These are phyloP conservation scores for Biston stratarius DNA, from an alignment of 2,888 invertebrate species.

Conservation along the genomic window DNA sequence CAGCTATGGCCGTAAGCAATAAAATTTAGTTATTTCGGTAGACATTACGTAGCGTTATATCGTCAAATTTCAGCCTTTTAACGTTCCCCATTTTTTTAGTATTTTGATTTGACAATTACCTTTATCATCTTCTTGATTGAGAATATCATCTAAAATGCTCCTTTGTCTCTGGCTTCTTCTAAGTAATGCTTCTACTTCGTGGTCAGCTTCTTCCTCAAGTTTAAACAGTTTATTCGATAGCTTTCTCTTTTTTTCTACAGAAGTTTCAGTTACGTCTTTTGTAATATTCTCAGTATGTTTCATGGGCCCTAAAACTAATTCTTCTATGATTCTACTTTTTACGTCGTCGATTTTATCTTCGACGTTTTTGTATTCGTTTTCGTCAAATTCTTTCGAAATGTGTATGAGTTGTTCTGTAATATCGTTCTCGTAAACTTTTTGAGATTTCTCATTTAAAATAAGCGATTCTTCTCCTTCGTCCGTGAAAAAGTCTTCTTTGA, in stretches of 20 bases:
- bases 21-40: conserved; percentile 61
- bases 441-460: conserved; percentile 73
- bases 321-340: conserved; percentile 78
- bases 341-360: conserved; percentile 71
- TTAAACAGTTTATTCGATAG: conserved; percentile 63
- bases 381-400: conserved; percentile 79
- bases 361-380: conserved; percentile 67
- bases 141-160: conserved; percentile 89
- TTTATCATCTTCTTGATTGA: conserved; percentile 87
- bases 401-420: conserved; percentile 80
- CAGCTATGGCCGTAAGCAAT: conserved; percentile 67
- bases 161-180: conserved; percentile 89
- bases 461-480: conserved; percentile 76
- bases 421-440: conserved; percentile 80
- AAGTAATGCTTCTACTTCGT: conserved; percentile 88
- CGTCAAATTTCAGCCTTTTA: conserved; percentile 69
- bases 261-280: conserved; percentile 74
- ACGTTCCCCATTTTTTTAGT: conserved; percentile 63
- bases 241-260: conserved; percentile 72
- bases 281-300: conserved; percentile 73
- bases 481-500: conserved; percentile 79
- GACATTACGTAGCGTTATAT: conserved; percentile 78
- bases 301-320: conserved; percentile 72
- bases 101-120: conserved; percentile 78
- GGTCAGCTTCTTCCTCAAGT: conserved; percentile 86